Percentiles rank a stretch among this genome's conserved stretches.
phyloP scores from a whole-genome alignment of 2,797 vertebrate species.

The Takifugu rubripes region DNA sequence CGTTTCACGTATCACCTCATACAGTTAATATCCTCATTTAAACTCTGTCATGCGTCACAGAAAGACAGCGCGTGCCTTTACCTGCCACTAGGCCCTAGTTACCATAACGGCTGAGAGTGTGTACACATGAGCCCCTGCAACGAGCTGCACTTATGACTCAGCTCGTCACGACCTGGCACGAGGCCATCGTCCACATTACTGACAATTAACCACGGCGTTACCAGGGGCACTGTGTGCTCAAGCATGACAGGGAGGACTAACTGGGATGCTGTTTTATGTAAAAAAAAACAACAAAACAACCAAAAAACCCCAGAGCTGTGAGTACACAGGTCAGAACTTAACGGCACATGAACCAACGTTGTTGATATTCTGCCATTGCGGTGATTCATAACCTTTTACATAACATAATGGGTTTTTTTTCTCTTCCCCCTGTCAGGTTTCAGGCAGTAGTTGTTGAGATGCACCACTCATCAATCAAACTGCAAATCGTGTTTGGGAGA shows the following conservation, averaged over 20 bases:
- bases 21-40: neutral
- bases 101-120: constrained; percentile 9
- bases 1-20: neutral
- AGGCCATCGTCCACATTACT: constrained; percentile 22
- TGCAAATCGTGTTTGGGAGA: constrained; percentile 16
- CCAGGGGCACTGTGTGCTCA: constrained; percentile 16
- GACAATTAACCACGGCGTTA: constrained; percentile 13
- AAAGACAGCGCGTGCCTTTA: constrained; percentile 10
- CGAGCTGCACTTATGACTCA: constrained; percentile 54
- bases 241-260: constrained; percentile 22
- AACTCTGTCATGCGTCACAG: neutral
- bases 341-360: constrained; percentile 18
- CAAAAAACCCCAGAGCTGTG: constrained; percentile 11
- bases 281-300: neutral
- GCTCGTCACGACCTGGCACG: constrained; percentile 33
- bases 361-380: neutral
- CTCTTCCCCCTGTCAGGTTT: constrained; percentile 14
- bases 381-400: neutral
- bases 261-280: constrained; percentile 34
- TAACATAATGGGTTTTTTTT: no score
- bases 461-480: constrained; percentile 8
- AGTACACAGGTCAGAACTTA: constrained; percentile 12
- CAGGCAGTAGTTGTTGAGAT: constrained; percentile 23
- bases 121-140: constrained; percentile 25
- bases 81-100: constrained; percentile 23